Conservation (phyloP, 1,140 invertebrate species). For the Pectinophora gossypiella region DNA sequence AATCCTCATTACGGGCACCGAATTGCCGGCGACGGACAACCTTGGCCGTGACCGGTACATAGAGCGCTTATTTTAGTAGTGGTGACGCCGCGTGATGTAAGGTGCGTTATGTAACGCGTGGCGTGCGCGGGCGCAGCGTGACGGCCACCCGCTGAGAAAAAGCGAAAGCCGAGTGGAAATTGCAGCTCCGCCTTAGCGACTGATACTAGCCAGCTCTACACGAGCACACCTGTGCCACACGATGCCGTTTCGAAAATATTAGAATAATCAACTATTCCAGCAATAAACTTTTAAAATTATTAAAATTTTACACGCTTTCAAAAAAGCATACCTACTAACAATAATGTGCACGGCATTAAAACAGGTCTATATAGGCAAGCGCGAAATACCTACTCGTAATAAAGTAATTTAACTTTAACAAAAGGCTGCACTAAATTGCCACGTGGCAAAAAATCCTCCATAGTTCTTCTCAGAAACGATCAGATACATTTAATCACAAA, state of each 20-base stretch:
- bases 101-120: slow-evolving; percentile 48
- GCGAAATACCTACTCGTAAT: no score
- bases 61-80: slow-evolving; percentile 67
- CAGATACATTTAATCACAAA: no score
- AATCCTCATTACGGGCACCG: slow-evolving; percentile 63
- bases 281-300: no score
- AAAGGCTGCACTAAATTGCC: no score
- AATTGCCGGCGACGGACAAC: slow-evolving; percentile 63
- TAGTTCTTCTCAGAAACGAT: no score
- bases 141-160: slow-evolving; percentile 40
- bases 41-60: slow-evolving; percentile 70
- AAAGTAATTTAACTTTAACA: no score
- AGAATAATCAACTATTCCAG: no score
- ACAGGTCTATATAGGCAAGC: no score
- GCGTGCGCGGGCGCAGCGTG: slow-evolving; percentile 51
- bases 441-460: no score
- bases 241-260: neutral
- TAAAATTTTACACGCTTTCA: no score
- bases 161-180: slow-evolving; percentile 61
- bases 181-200: slow-evolving; percentile 23
- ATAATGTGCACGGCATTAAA: no score
- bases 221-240: neutral
- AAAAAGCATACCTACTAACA: no score
- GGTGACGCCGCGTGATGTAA: slow-evolving; percentile 66
- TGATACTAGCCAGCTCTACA: neutral